phyloP scores from a whole-genome alignment of 2,888 invertebrate species.

The Erpobdella octoculata region DNA sequence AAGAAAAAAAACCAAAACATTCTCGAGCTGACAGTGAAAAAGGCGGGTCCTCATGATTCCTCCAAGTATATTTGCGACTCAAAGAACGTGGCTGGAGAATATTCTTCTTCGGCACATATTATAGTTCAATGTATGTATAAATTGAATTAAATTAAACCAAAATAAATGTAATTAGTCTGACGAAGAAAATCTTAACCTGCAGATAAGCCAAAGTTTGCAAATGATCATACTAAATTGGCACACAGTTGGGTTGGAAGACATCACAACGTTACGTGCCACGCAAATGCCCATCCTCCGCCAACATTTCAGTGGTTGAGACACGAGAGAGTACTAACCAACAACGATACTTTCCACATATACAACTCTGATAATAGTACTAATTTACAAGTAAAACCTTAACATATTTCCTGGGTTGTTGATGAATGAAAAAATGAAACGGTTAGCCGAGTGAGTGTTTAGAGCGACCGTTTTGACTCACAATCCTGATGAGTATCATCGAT shows the following conservation, averaged over 20 bases:
- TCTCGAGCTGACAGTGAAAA: constrained; percentile 19
- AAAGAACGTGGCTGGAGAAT: constrained; percentile 16
- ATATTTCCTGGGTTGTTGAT: no score
- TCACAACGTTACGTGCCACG: constrained; percentile 37
- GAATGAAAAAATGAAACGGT: no score
- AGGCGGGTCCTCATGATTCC: constrained; percentile 9
- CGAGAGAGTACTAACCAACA: constrained; percentile 23
- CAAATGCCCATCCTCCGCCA: constrained; percentile 36
- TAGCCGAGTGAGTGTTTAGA: no score
- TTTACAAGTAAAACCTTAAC: constrained; percentile 33
- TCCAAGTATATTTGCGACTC: constrained; percentile 24
- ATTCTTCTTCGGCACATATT: constrained; percentile 1
- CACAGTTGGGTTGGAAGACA: constrained; percentile 37
- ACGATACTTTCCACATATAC: constrained; percentile 35
- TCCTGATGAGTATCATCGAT: no score
- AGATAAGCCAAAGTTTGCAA: constrained; percentile 31
- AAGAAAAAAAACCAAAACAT: neutral
- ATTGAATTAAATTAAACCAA: neutral
- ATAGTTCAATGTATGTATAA: constrained; percentile 25
- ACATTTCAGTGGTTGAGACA: constrained; percentile 34
- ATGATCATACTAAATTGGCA: constrained; percentile 26
- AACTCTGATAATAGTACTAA: constrained; percentile 30
- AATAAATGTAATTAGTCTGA: no score
- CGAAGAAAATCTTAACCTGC: no score
- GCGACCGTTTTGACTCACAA: no score